These are phyloP conservation scores for Toxostoma redivivum DNA, from an alignment of 2,113 vertebrate genomes.

Conservation along the genomic window DNA sequence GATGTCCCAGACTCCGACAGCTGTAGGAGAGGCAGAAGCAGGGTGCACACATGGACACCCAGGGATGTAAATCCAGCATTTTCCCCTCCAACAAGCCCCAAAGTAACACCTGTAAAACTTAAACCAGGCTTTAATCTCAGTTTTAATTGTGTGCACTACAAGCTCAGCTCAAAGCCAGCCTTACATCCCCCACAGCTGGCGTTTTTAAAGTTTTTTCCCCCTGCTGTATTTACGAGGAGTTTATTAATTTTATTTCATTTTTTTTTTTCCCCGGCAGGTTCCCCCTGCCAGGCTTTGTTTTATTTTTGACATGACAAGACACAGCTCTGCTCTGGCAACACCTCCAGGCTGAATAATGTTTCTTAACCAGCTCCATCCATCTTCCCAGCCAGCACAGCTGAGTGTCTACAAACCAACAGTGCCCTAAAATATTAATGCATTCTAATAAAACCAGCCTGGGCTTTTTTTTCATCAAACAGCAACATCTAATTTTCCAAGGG, in stretches of 20 bases:
- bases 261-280: not conserved
- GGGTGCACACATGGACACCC: not conserved
- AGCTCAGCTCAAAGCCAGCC: not conserved
- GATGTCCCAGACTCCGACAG: too few relatives aligned
- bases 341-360: slow-evolving; percentile 57
- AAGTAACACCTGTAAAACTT: not conserved
- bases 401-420: not conserved
- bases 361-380: slow-evolving; percentile 22
- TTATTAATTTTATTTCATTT: not conserved
- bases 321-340: slow-evolving; percentile 35
- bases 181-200: not conserved
- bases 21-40: not conserved
- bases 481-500: slow-evolving; percentile 1
- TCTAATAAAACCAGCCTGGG: not conserved
- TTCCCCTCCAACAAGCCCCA: not conserved
- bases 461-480: not conserved
- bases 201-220: not conserved
- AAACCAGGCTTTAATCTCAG: not conserved
- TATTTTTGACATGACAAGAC: slow-evolving; percentile 23
- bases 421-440: slow-evolving; percentile 24
- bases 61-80: not conserved
- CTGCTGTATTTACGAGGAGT: not conserved
- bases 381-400: not conserved
- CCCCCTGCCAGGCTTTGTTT: slow-evolving; percentile 23
- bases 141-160: not conserved